A percentile compares a stretch with the other conserved stretches of the same genome.
These are phyloP conservation scores for Hemicrepidius hirtus DNA, from an alignment of 2,888 invertebrate species.

Conservation along the genomic window DNA sequence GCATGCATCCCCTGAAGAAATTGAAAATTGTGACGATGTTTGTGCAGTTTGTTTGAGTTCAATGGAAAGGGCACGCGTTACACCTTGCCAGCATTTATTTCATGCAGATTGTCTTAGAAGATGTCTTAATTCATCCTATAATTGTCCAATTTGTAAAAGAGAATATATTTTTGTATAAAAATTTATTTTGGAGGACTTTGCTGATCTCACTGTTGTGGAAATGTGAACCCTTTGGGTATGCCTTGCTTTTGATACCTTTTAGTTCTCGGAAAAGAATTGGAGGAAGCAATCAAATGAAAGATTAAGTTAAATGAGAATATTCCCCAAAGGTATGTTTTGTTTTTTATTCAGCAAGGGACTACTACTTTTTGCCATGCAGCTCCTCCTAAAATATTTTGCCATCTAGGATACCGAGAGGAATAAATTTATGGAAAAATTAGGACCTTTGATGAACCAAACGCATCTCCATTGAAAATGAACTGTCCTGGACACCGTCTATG, in stretches of 20 bases:
- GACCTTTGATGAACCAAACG: too few relatives aligned
- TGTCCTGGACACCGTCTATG: too few relatives aligned
- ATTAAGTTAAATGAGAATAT: too few relatives aligned
- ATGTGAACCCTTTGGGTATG: not conserved
- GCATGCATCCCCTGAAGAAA: constrained; percentile 79
- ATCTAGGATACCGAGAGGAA: too few relatives aligned
- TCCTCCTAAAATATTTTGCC: too few relatives aligned
- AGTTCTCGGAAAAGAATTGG: too few relatives aligned
- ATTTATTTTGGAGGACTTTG: not conserved
- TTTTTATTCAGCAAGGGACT: too few relatives aligned
- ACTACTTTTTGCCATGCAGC: too few relatives aligned
- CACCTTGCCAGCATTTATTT: constrained; percentile 87
- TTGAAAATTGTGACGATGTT: constrained; percentile 82
- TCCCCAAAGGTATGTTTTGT: too few relatives aligned
- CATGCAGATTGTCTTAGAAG: constrained; percentile 85
- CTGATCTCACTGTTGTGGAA: constrained; percentile 19
- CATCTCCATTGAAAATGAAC: too few relatives aligned
- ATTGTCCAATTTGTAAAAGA: constrained; percentile 85
- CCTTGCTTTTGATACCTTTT: not conserved
- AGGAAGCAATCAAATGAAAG: too few relatives aligned
- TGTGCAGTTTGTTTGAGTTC: constrained; percentile 85
- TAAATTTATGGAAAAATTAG: too few relatives aligned
- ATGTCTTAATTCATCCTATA: constrained; percentile 81
- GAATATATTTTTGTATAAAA: constrained; percentile 71
- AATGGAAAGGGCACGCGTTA: constrained; percentile 83